Evolutionary conservation across 2,888 invertebrate species (phyloP).

Genomic region (Tuta absoluta): DNA sequence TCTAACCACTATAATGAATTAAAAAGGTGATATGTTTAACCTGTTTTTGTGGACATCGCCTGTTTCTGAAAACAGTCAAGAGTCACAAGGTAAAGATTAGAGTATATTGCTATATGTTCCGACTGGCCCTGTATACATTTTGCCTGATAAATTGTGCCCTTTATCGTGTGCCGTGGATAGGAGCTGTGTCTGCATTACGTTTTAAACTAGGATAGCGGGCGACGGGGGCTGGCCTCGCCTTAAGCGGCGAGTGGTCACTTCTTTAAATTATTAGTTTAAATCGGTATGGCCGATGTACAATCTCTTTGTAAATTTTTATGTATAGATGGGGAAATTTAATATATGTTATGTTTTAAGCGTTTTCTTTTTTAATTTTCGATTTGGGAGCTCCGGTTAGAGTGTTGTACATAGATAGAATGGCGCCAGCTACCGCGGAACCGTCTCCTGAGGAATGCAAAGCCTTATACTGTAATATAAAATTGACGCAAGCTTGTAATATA

Average conservation of each 20-base stretch:
- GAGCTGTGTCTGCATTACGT: conserved; percentile 41
- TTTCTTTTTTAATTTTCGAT: conserved; percentile 54
- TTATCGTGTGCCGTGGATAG: conserved; percentile 65
- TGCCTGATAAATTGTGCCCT: conserved; percentile 70
- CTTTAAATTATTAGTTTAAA: conserved; percentile 63
- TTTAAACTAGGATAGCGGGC: conserved; percentile 38
- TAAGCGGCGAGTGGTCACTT: conserved; percentile 37
- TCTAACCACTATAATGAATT: background rate
- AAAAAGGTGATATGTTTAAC: background rate
- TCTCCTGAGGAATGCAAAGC: conserved; percentile 67
- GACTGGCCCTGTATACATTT: conserved; percentile 19
- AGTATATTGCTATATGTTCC: background rate
- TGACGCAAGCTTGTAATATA: conserved; percentile 74
- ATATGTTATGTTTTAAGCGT: conserved; percentile 73
- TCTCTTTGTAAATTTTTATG: conserved; percentile 77
- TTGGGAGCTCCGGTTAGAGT: conserved; percentile 49
- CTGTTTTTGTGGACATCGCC: too few species aligned
- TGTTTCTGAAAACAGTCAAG: background rate
- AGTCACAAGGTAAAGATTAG: background rate
- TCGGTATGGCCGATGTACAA: conserved; percentile 69
- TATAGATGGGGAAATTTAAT: conserved; percentile 78
- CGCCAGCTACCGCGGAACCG: conserved; percentile 46
- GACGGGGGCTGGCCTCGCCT: conserved; percentile 25
- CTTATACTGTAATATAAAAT: conserved; percentile 71
- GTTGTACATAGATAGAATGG: conserved; percentile 63